Conservation (phyloP, 2,888 invertebrate species). For the Ditula angustiorana region DNA sequence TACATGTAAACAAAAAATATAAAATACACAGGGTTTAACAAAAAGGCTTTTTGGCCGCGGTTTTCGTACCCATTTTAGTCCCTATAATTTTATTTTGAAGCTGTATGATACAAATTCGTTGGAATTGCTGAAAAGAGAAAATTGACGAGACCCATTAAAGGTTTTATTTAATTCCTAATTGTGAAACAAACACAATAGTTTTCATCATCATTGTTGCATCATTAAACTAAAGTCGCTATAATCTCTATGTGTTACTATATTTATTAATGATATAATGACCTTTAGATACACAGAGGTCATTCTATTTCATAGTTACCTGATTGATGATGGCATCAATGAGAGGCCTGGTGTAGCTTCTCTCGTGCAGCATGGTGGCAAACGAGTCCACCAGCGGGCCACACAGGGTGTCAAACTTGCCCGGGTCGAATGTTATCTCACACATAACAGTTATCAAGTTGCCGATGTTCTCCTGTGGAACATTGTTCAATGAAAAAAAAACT, state of each 20-base stretch:
- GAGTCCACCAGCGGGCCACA: slow-evolving; percentile 89
- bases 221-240: not conserved
- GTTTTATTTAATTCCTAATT: too few species aligned
- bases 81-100: too few species aligned
- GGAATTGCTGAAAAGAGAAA: too few species aligned
- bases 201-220: not conserved
- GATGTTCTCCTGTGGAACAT: slow-evolving; percentile 73
- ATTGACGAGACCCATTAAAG: too few species aligned
- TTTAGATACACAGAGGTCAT: slow-evolving; percentile 2
- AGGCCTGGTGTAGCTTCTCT: slow-evolving; percentile 86
- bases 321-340: slow-evolving; percentile 89
- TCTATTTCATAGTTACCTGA: slow-evolving; percentile 72
- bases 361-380: slow-evolving; percentile 88
- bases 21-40: too few species aligned
- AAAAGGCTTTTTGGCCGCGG: too few species aligned
- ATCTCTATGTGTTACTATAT: not conserved
- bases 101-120: too few species aligned
- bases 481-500: not conserved
- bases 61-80: too few species aligned
- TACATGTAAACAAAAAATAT: too few species aligned
- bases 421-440: slow-evolving; percentile 90
- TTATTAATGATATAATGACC: slow-evolving; percentile 6
- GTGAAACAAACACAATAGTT: not conserved
- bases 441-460: slow-evolving; percentile 89
- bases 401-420: slow-evolving; percentile 90